Evolutionary conservation across 1,140 invertebrate genomes (phyloP).

Genomic region (Oryctes rhinoceros): DNA sequence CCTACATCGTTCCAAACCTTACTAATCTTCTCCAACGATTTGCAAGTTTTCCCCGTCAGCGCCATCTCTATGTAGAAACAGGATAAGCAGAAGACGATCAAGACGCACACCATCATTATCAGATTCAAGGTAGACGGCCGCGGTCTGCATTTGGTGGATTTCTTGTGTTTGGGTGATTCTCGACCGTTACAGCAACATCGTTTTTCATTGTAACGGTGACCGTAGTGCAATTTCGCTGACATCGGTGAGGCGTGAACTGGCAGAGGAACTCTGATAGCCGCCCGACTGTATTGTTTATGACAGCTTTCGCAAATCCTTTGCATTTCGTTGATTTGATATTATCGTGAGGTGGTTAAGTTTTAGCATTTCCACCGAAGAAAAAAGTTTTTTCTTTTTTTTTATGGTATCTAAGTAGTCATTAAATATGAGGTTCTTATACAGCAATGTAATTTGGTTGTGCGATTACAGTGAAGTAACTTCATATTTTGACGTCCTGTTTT

Average conservation of each 20-base stretch:
- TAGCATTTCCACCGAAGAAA: too few relatives aligned
- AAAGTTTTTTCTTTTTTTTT: too few relatives aligned
- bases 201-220: not conserved
- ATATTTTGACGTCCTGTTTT: too few relatives aligned
- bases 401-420: too few relatives aligned
- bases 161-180: not conserved
- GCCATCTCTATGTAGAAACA: conserved; percentile 28
- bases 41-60: conserved; percentile 5
- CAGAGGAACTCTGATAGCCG: not conserved
- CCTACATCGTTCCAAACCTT: not conserved
- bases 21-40: not conserved
- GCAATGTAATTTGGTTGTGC: too few relatives aligned
- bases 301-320: not conserved
- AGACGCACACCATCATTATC: not conserved
- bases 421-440: too few relatives aligned
- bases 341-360: too few relatives aligned
- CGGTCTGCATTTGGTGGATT: too few relatives aligned
- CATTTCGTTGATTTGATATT: not conserved
- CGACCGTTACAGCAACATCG: not conserved
- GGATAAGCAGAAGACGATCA: not conserved
- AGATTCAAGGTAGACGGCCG: not conserved
- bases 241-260: not conserved
- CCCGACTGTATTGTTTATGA: not conserved
- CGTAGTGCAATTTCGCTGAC: not conserved
- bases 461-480: too few relatives aligned